Evolutionary conservation across 2,797 vertebrate species (phyloP), one percentile per base, ranked within the genome.

Genomic region (Lithobates pipiens): DNA sequence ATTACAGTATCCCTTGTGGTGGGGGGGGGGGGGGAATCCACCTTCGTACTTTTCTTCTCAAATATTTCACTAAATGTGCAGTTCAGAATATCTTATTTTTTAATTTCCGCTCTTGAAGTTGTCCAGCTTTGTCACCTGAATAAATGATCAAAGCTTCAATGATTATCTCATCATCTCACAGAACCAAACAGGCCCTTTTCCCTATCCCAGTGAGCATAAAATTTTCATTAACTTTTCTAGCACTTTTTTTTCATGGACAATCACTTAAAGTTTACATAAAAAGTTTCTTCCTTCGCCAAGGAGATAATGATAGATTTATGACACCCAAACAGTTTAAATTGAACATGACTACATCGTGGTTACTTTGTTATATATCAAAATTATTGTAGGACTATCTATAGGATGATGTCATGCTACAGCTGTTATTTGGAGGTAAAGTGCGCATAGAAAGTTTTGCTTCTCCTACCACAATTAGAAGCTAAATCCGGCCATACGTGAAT

Each of bases 71-170:
- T 82, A 61, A 61, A 50, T 73, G 15, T 77, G 69, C 34, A 65
- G 2, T 34, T 34, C 15, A 27, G 32, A 76, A 71, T 84, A n/a
- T 70, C 65, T 68, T 69, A 39, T 25, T 70, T 65, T 78, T 87
- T 79, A 74, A 83, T 87, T 87, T 87, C 80, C 80, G 70, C 80
- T 83, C 76, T 44, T 83, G 61, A 74, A 69, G 85, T 83, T 72
- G 36, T 83, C 75, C 70, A 83, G 76, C 78, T 83, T 83, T 83
- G 69, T 78, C 85, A 87, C 80, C 75, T 87, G 85, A 83, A 83
- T 77, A 77, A 78, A 29, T 67, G 85, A 83, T 83, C 80, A 86
- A 83, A 86, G 68, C 42, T 74, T 29, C 76, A 83, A 79, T 74
- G 68, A 87, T 87, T 83, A 79, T 78, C 80, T 87, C 80, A 87